phyloP scores from a whole-genome alignment of 2,888 invertebrate species.

The Prostheceraeus crozeri region DNA sequence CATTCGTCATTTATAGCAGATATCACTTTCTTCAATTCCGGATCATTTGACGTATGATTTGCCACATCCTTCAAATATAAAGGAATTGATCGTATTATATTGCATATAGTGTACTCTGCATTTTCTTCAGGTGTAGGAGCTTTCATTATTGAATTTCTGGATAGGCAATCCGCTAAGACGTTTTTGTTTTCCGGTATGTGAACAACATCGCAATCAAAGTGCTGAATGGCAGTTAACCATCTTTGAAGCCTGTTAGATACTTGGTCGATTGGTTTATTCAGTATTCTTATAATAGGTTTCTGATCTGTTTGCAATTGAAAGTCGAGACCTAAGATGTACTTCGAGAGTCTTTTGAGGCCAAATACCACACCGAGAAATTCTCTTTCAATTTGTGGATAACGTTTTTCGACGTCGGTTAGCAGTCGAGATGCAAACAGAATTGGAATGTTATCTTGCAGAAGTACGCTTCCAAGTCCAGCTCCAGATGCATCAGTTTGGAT shows the following conservation, averaged over 20 bases:
- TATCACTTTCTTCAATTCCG: not conserved
- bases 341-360: not conserved
- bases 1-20: slow-evolving; percentile 5
- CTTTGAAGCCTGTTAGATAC: slow-evolving; percentile 18
- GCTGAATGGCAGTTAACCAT: slow-evolving; percentile 13
- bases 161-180: slow-evolving; percentile 4
- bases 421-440: not conserved
- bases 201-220: slow-evolving; percentile 9
- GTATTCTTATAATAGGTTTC: not conserved
- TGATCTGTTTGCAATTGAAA: slow-evolving; percentile 7
- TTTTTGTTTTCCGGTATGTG: slow-evolving; percentile 2
- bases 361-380: slow-evolving; percentile 12
- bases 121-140: not conserved
- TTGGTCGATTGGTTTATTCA: slow-evolving; percentile 9
- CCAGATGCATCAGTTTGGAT: slow-evolving; percentile 23
- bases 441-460: slow-evolving; percentile 22
- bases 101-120: slow-evolving; percentile 6
- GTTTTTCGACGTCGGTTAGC: slow-evolving; percentile 14
- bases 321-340: not conserved
- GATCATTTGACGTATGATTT: not conserved
- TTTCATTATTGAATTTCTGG: slow-evolving; percentile 1
- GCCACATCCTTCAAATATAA: not conserved
- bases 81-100: not conserved
- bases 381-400: slow-evolving; percentile 18
- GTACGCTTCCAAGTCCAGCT: too few species aligned